phyloP scores from a whole-genome alignment of 2,797 vertebrate species.

The Cryptoprocta ferox region DNA sequence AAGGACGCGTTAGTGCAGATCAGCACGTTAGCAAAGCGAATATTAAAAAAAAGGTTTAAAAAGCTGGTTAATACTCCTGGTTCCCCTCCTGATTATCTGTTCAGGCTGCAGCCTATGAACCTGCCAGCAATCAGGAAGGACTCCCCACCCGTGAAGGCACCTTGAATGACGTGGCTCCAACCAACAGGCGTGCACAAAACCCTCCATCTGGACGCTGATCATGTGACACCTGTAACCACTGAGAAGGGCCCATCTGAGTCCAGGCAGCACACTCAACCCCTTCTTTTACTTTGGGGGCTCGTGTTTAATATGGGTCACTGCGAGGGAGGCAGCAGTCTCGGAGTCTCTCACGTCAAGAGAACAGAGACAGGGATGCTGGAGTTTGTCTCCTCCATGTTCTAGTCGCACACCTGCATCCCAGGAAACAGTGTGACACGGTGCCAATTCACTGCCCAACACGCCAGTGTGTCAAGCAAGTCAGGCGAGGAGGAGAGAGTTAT shows the following conservation, averaged over 20 bases:
- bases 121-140: neutral
- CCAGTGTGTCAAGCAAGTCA: neutral
- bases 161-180: neutral
- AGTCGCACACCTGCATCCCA: neutral
- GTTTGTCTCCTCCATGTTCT: neutral
- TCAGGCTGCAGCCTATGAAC: neutral
- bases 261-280: conserved; percentile 28
- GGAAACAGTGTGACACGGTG: neutral
- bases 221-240: neutral
- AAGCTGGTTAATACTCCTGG: neutral
- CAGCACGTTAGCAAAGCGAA: conserved; percentile 46
- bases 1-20: conserved; percentile 26
- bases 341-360: rapidly evolving
- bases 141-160: neutral
- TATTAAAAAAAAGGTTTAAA: neutral
- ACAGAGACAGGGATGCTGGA: conserved; percentile 1
- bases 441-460: rapidly evolving
- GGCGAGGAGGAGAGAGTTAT: neutral
- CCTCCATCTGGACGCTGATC: neutral
- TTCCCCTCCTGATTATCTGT: neutral
- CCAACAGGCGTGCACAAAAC: neutral
- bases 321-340: neutral
- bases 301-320: conserved; percentile 61
- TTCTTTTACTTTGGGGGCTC: neutral
- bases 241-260: neutral